Evolutionary conservation across 2,113 vertebrate species (phyloP), one percentile per base, ranked within the genome.

Genomic region (Syngnathus floridae): DNA sequence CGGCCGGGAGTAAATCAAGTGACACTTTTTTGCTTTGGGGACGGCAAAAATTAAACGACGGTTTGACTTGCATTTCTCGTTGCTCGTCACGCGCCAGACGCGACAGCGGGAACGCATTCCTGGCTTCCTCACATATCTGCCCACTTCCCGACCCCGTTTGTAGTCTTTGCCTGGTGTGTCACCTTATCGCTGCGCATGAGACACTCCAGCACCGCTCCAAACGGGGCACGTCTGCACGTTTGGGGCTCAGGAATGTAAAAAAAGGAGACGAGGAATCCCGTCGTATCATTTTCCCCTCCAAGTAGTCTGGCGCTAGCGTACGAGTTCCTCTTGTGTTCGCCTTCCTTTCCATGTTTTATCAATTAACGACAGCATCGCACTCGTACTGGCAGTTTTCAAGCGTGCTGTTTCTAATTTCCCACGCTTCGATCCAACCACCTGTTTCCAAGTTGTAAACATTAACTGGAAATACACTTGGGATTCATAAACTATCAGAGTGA

Each of bases 21-120:
- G 3, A 19, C 22, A 46, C 57, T 17, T 14, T 36, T 19, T 17
- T 26, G 2, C 68, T 31, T 62, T 57, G 41, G n/a, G 64, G 64
- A 55, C 64, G 31, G 13, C 66, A 36, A 69, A 51, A 60, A 10
- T 38, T 59, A 62, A 31, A 66, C 43, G 71, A 70, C 72, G 76
- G 76, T 79, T 77, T 59, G 61, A 16, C 14, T 7, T 6, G 16
- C 40, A 19, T 48, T 9, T 61, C 46, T 62, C 14, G 38, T 70
- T 62, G 46, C 66, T 74, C 31, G 14, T 56, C 36, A 19, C 67
- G 64, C 65, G 64, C 65, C 73, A 68, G 75, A 83, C 48, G 65
- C 66, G 60, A n/a, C n/a, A n/a, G n/a, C n/a, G n/a, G n/a, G 22
- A 22, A 75, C 78, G 76, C 80, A 79, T 76, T 73, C 77, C 72